Conservation (phyloP, 2,888 invertebrate genomes). For the Tenthredo livida region DNA sequence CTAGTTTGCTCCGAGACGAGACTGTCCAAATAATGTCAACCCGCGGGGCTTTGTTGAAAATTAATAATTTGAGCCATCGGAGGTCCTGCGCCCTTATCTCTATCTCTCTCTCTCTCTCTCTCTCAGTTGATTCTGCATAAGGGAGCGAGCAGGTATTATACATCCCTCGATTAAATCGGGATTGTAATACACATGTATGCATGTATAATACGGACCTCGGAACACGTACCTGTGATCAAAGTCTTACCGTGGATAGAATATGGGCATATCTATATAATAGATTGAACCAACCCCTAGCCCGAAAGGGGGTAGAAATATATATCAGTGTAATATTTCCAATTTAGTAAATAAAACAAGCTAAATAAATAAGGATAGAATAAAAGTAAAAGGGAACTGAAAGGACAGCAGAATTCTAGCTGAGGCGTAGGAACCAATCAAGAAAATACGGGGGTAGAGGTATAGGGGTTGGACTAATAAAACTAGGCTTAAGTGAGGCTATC, state of each 20-base stretch:
- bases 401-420: conserved; percentile 24
- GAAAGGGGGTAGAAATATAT: too few species aligned
- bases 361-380: neutral
- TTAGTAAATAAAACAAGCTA: neutral
- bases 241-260: conserved; percentile 25
- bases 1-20: conserved; percentile 33
- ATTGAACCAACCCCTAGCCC: neutral
- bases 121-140: neutral
- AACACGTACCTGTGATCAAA: conserved; percentile 44
- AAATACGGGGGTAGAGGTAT: neutral
- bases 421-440: conserved; percentile 36
- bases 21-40: conserved; percentile 48
- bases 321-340: neutral
- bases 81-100: neutral
- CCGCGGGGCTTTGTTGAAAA: conserved; percentile 41
- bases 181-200: conserved; percentile 13
- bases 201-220: neutral
- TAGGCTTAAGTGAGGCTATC: conserved; percentile 47
- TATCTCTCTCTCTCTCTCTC: neutral
- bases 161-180: conserved; percentile 37
- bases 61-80: conserved; percentile 24
- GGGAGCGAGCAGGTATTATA: neutral
- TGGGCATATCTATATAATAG: neutral
- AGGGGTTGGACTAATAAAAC: conserved; percentile 35
- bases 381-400: conserved; percentile 17